A percentile compares a stretch with the other conserved stretches of the same genome.
Evolutionary conservation across 2,113 vertebrate species (phyloP).

Genomic region (Promerops cafer): DNA sequence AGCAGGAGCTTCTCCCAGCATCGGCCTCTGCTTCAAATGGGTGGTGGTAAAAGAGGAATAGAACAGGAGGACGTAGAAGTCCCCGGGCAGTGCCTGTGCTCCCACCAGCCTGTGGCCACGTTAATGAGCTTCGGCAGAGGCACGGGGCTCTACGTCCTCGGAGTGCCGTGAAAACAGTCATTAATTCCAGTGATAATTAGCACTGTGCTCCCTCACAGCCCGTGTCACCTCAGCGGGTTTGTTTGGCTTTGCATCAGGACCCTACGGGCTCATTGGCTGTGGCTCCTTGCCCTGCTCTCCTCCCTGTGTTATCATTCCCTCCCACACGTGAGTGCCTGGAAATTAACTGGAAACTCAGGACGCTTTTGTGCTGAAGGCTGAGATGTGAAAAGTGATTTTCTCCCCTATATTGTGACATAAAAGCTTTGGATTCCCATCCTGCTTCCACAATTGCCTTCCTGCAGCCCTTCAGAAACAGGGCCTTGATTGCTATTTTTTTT

Average conservation of each 20-base stretch:
- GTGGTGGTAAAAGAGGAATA: rapidly evolving
- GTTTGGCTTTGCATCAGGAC: neutral
- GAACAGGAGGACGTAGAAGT: neutral
- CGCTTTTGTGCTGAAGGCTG: neutral
- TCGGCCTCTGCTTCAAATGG: neutral
- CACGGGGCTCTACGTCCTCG: neutral
- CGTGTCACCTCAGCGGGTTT: neutral
- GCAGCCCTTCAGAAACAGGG: neutral
- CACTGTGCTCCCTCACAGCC: neutral
- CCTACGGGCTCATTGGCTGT: neutral
- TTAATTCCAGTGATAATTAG: constrained; percentile 1
- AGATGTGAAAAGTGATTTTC: neutral
- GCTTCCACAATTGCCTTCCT: neutral
- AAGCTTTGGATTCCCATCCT: neutral
- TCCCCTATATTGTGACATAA: neutral
- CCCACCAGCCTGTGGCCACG: neutral
- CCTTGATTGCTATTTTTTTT: neutral
- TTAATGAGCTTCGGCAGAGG: neutral
- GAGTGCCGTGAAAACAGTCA: neutral
- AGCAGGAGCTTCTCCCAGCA: neutral
- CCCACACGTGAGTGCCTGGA: neutral
- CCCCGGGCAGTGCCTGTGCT: neutral
- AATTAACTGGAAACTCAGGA: neutral
- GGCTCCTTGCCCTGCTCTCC: neutral
- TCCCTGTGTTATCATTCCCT: neutral